Evolutionary conservation across 2,797 vertebrate species (phyloP).

Genomic region (Lerista edwardsae): DNA sequence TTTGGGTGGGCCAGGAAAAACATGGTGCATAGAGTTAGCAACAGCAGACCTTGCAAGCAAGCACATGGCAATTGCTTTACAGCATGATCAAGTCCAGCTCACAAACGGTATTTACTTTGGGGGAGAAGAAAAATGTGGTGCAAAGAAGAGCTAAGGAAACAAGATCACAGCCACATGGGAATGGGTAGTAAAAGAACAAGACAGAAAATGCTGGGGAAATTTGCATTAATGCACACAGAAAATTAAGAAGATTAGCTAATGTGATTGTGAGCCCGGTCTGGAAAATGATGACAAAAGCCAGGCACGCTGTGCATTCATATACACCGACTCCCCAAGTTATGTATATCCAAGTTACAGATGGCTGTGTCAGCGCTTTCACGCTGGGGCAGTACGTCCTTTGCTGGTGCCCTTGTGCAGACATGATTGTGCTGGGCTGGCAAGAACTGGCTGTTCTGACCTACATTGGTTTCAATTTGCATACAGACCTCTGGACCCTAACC

Average conservation of each 20-base stretch:
- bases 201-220: no score
- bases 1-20: slow-evolving; percentile 7
- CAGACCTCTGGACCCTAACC: no score
- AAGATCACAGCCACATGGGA: not conserved
- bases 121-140: not conserved
- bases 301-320: not conserved
- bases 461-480: no score
- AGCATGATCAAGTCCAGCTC: no score
- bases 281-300: not conserved
- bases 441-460: no score
- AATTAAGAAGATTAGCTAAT: not conserved
- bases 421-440: no score
- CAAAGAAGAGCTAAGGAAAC: not conserved
- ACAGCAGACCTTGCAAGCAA: not conserved
- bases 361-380: no score
- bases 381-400: no score
- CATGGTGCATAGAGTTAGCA: not conserved
- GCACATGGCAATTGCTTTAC: not conserved
- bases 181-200: no score
- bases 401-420: no score
- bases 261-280: not conserved
- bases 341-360: no score
- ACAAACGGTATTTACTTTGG: not conserved
- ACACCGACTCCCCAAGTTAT: no score
- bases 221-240: not conserved